Evolutionary conservation across 1,140 invertebrate species (phyloP).

Genomic region (Acromyrmex charruanus): DNA sequence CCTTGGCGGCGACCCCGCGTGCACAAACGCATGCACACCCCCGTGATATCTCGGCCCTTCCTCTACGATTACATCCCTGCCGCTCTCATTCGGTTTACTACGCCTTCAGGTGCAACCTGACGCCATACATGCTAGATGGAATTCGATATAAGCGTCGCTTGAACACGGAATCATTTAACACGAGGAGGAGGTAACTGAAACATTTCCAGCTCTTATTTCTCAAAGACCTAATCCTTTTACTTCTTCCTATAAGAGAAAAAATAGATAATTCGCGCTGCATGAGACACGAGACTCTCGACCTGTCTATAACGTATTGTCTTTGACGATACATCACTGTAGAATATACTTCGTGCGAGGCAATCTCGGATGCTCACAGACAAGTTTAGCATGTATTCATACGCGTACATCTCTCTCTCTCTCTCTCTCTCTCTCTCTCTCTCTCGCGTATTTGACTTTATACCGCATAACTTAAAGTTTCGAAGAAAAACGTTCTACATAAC

Average conservation of each 20-base stretch:
- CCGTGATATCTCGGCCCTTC: constrained; percentile 1
- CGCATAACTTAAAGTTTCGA: constrained; percentile 44
- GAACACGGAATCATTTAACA: constrained; percentile 65
- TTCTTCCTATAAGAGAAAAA: neutral
- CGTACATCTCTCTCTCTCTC: no score
- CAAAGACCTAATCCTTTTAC: constrained; percentile 51
- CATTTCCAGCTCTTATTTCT: constrained; percentile 62
- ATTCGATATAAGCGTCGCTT: constrained; percentile 63
- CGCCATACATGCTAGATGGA: constrained; percentile 61
- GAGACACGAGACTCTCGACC: constrained; percentile 28
- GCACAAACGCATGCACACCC: neutral
- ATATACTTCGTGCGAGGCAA: constrained; percentile 34
- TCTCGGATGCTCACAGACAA: constrained; percentile 37
- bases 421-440: no score
- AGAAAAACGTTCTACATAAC: constrained; percentile 45
- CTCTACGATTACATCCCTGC: constrained; percentile 52
- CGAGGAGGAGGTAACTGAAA: constrained; percentile 45
- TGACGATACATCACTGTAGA: constrained; percentile 44
- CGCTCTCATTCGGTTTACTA: constrained; percentile 60
- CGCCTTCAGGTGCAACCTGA: constrained; percentile 63
- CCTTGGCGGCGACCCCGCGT: constrained; percentile 27
- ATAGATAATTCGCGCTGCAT: constrained; percentile 8
- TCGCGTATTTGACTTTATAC: constrained; percentile 35
- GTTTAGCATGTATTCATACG: neutral
- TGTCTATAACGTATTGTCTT: constrained; percentile 41